These are phyloP conservation scores for Ptilodon capucinus DNA, from an alignment of 2,888 invertebrate genomes.

Conservation along the genomic window DNA sequence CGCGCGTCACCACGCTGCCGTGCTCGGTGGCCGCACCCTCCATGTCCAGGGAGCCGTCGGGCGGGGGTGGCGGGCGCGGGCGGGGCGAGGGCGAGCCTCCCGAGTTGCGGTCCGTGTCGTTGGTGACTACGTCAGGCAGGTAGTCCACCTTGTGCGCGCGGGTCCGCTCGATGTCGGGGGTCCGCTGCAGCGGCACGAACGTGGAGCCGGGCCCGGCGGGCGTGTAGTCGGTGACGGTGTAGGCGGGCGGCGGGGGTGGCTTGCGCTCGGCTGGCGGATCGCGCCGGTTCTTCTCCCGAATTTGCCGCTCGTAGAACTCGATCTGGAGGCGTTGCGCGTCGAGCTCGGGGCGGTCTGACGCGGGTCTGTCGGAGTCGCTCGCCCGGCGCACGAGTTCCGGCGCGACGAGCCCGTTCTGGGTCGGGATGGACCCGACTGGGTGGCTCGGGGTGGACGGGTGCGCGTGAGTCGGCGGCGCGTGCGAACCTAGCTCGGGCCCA, in stretches of 20 bases:
- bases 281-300: conserved; percentile 63
- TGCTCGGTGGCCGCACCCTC: conserved; percentile 79
- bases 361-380: conserved; percentile 36
- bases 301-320: conserved; percentile 77
- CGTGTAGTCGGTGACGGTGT: conserved; percentile 77
- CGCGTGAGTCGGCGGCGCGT: conserved; percentile 49
- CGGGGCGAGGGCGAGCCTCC: conserved; percentile 28
- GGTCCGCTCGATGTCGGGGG: conserved; percentile 77
- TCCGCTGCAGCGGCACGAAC: conserved; percentile 75
- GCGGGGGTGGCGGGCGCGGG: conserved; percentile 31
- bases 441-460: conserved; percentile 47
- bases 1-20: conserved; percentile 85
- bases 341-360: conserved; percentile 36
- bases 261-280: conserved; percentile 38
- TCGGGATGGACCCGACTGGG: conserved; percentile 63
- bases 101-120: conserved; percentile 53
- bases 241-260: conserved; percentile 55
- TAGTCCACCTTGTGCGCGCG: conserved; percentile 74
- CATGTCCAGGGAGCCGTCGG: conserved; percentile 38
- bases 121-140: conserved; percentile 74
- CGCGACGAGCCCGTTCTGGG: conserved; percentile 66
- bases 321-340: conserved; percentile 74
- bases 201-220: conserved; percentile 66
- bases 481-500: conserved; percentile 39
- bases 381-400: conserved; percentile 66